Evolutionary conservation across 2,797 vertebrate genomes (phyloP).

Genomic region (Huso huso): DNA sequence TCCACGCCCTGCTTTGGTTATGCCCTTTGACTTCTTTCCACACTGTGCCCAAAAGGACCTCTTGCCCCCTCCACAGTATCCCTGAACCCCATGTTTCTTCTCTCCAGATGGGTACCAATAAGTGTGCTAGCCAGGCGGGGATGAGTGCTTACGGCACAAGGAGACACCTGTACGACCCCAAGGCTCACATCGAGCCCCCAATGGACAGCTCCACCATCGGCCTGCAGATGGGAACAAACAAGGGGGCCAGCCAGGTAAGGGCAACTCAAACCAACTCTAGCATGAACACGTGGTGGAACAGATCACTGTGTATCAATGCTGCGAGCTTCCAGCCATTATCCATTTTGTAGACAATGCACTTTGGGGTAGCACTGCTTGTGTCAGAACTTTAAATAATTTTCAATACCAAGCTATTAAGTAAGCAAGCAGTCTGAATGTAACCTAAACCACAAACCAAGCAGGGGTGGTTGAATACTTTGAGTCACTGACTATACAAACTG

Average conservation of each 20-base stretch:
- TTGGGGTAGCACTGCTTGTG: too few relatives aligned
- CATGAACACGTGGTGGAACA: too few relatives aligned
- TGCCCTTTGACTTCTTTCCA: constrained; percentile 8
- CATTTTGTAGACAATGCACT: too few relatives aligned
- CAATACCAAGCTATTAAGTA: too few relatives aligned
- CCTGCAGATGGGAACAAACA: constrained; percentile 95
- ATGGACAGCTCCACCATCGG: constrained; percentile 95
- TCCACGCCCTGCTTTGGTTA: not conserved
- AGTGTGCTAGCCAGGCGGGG: constrained; percentile 85
- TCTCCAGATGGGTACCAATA: constrained; percentile 89
- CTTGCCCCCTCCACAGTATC: not conserved
- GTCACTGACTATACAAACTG: too few relatives aligned
- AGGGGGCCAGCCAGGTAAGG: constrained; percentile 84
- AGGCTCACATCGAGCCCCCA: constrained; percentile 70
- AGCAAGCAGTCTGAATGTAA: too few relatives aligned
- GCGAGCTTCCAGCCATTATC: too few relatives aligned
- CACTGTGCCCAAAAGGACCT: rapidly evolving
- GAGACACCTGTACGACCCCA: constrained; percentile 82
- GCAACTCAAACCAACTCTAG: too few relatives aligned
- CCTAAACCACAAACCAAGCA: too few relatives aligned
- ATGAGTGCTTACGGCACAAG: constrained; percentile 88
- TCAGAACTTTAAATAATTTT: too few relatives aligned
- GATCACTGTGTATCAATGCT: too few relatives aligned
- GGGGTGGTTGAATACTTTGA: too few relatives aligned
- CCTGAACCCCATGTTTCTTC: not conserved